Evolutionary conservation across 2,797 vertebrate genomes (phyloP), one percentile per base, ranked within the genome.

Genomic region (Molossus molossus): DNA sequence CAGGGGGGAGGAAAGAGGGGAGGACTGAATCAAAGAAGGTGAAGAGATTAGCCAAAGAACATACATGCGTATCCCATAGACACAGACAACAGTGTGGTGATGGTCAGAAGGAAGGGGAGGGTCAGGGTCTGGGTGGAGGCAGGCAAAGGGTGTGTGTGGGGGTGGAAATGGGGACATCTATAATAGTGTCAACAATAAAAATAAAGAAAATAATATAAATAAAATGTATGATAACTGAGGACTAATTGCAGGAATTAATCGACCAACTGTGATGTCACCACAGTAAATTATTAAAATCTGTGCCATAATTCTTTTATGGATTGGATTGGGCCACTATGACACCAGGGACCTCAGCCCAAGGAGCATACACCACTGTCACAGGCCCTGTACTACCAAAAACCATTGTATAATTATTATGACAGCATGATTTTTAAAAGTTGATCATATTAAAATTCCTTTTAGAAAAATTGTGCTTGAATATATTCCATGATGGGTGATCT

Each of bases 401-500:
- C 53, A 72, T 45, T 27, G 5, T 33, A 6, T 15, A 48, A 64
- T 60, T 82, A 69, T 29, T 27, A 76, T 9, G 37, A 87, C 25
- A 48, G 33, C n/a, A 89, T 33, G 11, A 33, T 77, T 81, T 75
- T 3, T 4, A 6, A 57, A 83, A 86, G 33, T 1, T 40, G 8
- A 73, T 85, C 72, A 55, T 48, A 93, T 37, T 87, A 70, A 76
- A 87, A 48, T 77, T 80, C 10, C 40, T 55, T 60, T 69, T 48
- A 37, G 55, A 62, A 91, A 94, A 91, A 93, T 3, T 23, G 6
- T 70, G 18, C 72, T 90, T 84, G 45, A 92, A 90, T 57, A 60
- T 10, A 84, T 17, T 75, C 29, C 15, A 48, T 79, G 25, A 15
- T 48, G 40, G 84, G 15, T 77, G 5, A 58, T 67, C 45, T 85